These are phyloP conservation scores for Gasterosteus nipponicus DNA, from an alignment of 2,113 vertebrate species.

Conservation along the genomic window DNA sequence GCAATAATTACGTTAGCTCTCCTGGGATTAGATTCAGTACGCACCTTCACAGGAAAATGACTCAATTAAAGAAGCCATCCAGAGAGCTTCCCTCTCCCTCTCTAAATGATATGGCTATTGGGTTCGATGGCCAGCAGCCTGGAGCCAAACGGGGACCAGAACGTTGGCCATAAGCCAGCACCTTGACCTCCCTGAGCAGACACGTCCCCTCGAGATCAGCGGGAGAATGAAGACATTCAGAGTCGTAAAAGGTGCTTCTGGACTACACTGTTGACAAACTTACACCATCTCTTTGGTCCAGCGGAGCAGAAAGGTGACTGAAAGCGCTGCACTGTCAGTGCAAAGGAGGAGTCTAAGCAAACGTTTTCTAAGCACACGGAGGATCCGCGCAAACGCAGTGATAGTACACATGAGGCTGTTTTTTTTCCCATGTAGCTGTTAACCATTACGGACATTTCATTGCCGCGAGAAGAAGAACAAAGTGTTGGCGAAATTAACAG, in stretches of 20 bases:
- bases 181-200: slow-evolving; percentile 55
- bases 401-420: slow-evolving; percentile 23
- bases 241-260: slow-evolving; percentile 13
- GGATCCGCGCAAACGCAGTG: slow-evolving; percentile 45
- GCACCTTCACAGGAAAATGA: slow-evolving; percentile 31
- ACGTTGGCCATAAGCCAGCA: slow-evolving; percentile 46
- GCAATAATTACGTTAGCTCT: slow-evolving; percentile 12
- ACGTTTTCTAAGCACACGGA: slow-evolving; percentile 40
- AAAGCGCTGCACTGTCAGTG: slow-evolving; percentile 22
- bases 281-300: slow-evolving; percentile 45
- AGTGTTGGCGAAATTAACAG: slow-evolving; percentile 34
- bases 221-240: slow-evolving; percentile 39
- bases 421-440: neutral
- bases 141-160: slow-evolving; percentile 45
- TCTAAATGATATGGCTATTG: slow-evolving; percentile 44
- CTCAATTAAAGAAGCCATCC: slow-evolving; percentile 44
- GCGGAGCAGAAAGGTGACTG: slow-evolving; percentile 68
- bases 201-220: slow-evolving; percentile 5
- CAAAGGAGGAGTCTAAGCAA: slow-evolving; percentile 35
- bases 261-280: slow-evolving; percentile 35
- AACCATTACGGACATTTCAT: slow-evolving; percentile 11
- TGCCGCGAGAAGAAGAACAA: slow-evolving; percentile 11
- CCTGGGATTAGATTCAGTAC: slow-evolving; percentile 29
- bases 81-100: slow-evolving; percentile 15
- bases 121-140: slow-evolving; percentile 37